Evolutionary conservation across 2,113 vertebrate species (phyloP).

Genomic region (Gasterosteus aculeatus): DNA sequence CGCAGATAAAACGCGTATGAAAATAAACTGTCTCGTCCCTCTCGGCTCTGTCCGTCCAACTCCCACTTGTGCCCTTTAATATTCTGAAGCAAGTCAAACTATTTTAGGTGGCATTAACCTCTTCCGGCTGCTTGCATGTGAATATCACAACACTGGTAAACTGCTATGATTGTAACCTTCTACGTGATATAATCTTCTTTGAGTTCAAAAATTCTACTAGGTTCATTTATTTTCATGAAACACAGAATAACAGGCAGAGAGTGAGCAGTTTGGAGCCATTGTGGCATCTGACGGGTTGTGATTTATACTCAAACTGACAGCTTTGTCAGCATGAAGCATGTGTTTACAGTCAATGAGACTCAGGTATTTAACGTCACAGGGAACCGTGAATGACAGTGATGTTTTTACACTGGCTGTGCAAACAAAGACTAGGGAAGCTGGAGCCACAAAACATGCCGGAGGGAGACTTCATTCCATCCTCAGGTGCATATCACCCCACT

Average conservation of each 20-base stretch:
- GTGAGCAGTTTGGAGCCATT: neutral
- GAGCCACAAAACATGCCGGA: neutral
- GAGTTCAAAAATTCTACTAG: constrained; percentile 17
- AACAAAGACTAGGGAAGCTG: neutral
- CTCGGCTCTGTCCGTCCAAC: constrained; percentile 38
- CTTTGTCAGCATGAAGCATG: constrained; percentile 48
- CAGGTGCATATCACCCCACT: neutral
- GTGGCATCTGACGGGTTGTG: constrained; percentile 36
- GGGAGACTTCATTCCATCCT: neutral
- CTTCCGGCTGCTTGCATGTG: constrained; percentile 34
- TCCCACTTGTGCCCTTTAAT: constrained; percentile 66
- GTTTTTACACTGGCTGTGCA: neutral
- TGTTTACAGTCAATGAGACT: constrained; percentile 33
- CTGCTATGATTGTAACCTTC: constrained; percentile 45
- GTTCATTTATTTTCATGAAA: neutral
- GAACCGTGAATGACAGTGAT: neutral
- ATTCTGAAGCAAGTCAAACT: constrained; percentile 55
- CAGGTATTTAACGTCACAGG: constrained; percentile 34
- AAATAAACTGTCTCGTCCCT: constrained; percentile 48
- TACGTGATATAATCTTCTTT: constrained; percentile 28
- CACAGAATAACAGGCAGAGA: constrained; percentile 9
- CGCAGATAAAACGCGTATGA: constrained; percentile 38
- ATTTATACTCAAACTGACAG: constrained; percentile 51
- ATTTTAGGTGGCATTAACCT: constrained; percentile 57
- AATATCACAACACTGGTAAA: constrained; percentile 34